Percentiles rank a stretch among this genome's conserved stretches.
phyloP scores from a whole-genome alignment of 2,888 invertebrate species.

The Dyspetes luteomarginatus region DNA sequence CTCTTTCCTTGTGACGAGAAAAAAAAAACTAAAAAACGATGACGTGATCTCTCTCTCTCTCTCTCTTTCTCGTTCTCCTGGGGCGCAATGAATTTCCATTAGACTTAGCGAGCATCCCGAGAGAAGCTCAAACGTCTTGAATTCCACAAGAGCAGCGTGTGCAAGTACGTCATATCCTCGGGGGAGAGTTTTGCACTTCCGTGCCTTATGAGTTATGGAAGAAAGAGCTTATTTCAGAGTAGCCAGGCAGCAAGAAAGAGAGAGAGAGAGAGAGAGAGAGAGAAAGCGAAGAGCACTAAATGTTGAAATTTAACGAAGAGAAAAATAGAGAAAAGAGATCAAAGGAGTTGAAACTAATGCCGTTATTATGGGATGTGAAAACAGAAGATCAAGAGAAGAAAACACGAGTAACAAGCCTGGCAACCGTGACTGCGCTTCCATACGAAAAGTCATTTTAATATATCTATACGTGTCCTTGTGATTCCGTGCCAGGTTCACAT shows the following conservation, averaged over 20 bases:
- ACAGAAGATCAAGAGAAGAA: background rate
- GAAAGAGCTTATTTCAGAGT: slow-evolving; percentile 20
- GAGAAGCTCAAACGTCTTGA: slow-evolving; percentile 40
- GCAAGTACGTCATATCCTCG: slow-evolving; percentile 54
- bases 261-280: slow-evolving; percentile 3
- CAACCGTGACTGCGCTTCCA: slow-evolving; percentile 50
- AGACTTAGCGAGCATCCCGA: slow-evolving; percentile 38
- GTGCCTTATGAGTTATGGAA: slow-evolving; percentile 40
- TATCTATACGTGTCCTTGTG: slow-evolving; percentile 36
- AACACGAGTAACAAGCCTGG: slow-evolving; percentile 36
- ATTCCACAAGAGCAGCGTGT: slow-evolving; percentile 40
- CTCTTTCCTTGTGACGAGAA: slow-evolving; percentile 13
- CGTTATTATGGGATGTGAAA: slow-evolving; percentile 50
- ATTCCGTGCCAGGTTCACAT: slow-evolving; percentile 57
- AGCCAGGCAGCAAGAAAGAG: slow-evolving; percentile 41
- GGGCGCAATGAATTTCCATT: slow-evolving; percentile 56
- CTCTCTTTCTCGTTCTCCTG: background rate
- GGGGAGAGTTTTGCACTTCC: slow-evolving; percentile 48
- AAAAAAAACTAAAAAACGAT: slow-evolving; percentile 26
- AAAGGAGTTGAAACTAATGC: slow-evolving; percentile 32
- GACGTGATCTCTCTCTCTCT: slow-evolving; percentile 32
- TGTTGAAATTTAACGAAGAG: slow-evolving; percentile 35
- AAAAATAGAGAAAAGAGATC: slow-evolving; percentile 18
- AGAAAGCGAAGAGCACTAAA: slow-evolving; percentile 26
- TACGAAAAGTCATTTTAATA: background rate